Percentiles rank a stretch among this genome's conserved stretches.
Evolutionary conservation across 92 coral and sea anemone genomes (phyloP).

Genomic region (Desmophyllum pertusum): DNA sequence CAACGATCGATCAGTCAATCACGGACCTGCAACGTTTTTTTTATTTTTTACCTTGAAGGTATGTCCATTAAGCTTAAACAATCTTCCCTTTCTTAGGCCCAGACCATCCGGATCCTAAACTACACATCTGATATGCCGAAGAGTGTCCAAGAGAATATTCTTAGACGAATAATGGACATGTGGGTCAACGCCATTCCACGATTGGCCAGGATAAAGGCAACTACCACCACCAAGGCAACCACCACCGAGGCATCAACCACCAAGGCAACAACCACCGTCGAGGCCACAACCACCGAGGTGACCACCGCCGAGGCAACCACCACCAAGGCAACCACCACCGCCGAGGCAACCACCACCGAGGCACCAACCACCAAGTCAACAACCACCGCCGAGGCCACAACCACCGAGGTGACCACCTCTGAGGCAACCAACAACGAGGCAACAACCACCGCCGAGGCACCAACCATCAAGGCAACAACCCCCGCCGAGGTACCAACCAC

Average conservation of each 20-base stretch:
- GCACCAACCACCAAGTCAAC: not conserved
- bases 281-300: not conserved
- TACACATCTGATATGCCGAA: conserved; percentile 49
- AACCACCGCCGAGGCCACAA: not conserved
- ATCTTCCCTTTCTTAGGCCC: conserved; percentile 13
- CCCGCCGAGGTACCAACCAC: too few relatives aligned
- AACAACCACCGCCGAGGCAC: too few relatives aligned
- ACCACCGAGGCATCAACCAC: too few relatives aligned
- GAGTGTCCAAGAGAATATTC: conserved; percentile 40
- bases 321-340: not conserved
- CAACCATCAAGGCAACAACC: too few relatives aligned
- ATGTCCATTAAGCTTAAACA: too few relatives aligned
- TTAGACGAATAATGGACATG: conserved; percentile 55
- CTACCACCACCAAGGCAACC: not conserved
- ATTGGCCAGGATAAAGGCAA: conserved; percentile 35
- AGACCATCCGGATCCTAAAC: conserved; percentile 54
- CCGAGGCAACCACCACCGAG: not conserved
- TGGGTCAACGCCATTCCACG: conserved; percentile 61
- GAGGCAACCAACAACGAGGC: too few relatives aligned
- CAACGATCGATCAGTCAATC: too few relatives aligned
- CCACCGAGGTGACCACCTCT: not conserved
- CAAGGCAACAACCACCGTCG: not conserved
- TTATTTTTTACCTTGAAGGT: too few relatives aligned
- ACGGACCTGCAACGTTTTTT: too few relatives aligned
- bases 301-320: not conserved